Percentiles rank a stretch among this genome's conserved stretches.
Evolutionary conservation across 2,113 vertebrate species (phyloP).

Genomic region (Poeciliopsis occidentalis): DNA sequence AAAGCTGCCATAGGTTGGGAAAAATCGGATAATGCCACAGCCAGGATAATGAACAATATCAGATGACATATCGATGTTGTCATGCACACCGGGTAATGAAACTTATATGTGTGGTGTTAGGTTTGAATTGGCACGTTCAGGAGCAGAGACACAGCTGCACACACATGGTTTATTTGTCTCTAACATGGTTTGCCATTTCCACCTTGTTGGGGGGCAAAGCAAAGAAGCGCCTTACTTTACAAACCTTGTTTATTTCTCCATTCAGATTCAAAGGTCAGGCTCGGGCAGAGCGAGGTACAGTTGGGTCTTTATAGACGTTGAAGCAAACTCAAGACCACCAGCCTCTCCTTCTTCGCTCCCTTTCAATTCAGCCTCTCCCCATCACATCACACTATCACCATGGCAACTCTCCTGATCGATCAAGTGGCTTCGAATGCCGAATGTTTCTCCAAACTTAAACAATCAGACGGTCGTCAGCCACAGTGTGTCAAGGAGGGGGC

Average conservation of each 20-base stretch:
- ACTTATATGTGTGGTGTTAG: constrained; percentile 52
- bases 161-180: constrained; percentile 16
- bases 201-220: constrained; percentile 17
- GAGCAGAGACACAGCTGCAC: constrained; percentile 29
- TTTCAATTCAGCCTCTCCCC: constrained; percentile 52
- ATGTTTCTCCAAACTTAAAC: constrained; percentile 80
- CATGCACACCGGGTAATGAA: constrained; percentile 63
- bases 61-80: constrained; percentile 73
- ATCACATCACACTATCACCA: constrained; percentile 67
- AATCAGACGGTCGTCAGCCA: constrained; percentile 22
- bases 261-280: constrained; percentile 40
- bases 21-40: constrained; percentile 73
- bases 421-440: constrained; percentile 87
- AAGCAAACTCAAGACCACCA: constrained; percentile 47
- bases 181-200: constrained; percentile 11
- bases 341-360: constrained; percentile 14
- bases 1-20: constrained; percentile 65
- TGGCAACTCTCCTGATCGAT: constrained; percentile 93
- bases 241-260: constrained; percentile 58
- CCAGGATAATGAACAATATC: constrained; percentile 73
- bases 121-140: constrained; percentile 23
- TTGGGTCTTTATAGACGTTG: neutral
- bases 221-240: neutral
- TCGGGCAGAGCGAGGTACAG: constrained; percentile 18
- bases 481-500: neutral